Evolutionary conservation across 2,797 vertebrate genomes (phyloP).

Genomic region (Urosaurus nigricauda): DNA sequence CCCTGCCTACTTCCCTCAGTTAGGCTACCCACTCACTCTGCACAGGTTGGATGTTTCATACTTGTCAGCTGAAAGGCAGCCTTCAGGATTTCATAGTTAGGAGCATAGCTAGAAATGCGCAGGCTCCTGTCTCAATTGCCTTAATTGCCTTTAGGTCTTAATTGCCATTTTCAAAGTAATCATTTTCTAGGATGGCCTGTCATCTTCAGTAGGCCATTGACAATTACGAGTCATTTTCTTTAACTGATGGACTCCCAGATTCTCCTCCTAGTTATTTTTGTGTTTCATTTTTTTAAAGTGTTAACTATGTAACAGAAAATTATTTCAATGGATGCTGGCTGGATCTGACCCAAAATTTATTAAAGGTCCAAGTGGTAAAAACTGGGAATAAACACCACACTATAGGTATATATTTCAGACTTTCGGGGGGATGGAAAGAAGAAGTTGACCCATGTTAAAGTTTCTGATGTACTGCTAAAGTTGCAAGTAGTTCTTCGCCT

Average conservation of each 20-base stretch:
- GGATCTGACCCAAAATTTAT: not conserved
- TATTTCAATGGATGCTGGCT: not conserved
- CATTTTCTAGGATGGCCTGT: slow-evolving; percentile 2
- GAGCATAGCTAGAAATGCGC: not conserved
- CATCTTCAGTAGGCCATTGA: not conserved
- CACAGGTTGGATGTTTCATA: not conserved
- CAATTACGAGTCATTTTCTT: not conserved
- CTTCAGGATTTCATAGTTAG: not conserved
- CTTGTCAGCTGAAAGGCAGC: not conserved
- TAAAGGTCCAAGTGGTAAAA: not conserved
- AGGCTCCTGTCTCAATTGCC: not conserved
- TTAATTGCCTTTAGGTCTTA: not conserved
- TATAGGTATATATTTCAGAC: not conserved
- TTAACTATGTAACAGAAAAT: not conserved
- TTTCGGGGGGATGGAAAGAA: not conserved
- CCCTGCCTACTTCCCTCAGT: not conserved
- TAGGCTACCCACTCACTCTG: not conserved
- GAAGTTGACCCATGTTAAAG: not conserved
- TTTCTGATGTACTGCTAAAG: too few species aligned
- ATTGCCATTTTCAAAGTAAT: not conserved
- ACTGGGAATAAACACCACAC: not conserved
- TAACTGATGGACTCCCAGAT: not conserved
- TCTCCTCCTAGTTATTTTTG: not conserved
- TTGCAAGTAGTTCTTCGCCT: not conserved
- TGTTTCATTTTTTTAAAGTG: not conserved